Conservation (phyloP, 2,113 vertebrate genomes). For the Garra rufa region DNA sequence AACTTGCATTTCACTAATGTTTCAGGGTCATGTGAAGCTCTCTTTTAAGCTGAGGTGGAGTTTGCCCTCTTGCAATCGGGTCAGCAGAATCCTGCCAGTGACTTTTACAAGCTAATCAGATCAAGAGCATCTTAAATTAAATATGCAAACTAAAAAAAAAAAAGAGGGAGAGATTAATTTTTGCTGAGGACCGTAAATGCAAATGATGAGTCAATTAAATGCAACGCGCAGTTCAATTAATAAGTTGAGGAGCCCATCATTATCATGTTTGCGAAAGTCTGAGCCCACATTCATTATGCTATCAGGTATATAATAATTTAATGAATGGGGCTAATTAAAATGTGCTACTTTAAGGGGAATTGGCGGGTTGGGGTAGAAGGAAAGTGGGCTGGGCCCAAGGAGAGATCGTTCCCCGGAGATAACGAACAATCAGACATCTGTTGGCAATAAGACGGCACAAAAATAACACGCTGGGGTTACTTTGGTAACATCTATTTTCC, state of each 20-base stretch:
- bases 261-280: constrained; percentile 49
- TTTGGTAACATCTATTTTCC: background rate
- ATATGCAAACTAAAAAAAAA: constrained; percentile 49
- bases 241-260: constrained; percentile 55
- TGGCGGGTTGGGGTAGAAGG: background rate
- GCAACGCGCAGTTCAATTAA: constrained; percentile 51
- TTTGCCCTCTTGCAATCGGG: constrained; percentile 24
- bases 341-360: constrained; percentile 33
- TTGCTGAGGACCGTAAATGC: constrained; percentile 59
- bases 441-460: constrained; percentile 1
- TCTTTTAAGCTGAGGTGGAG: constrained; percentile 21
- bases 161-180: constrained; percentile 22
- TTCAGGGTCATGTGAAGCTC: constrained; percentile 62
- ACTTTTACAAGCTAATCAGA: constrained; percentile 60
- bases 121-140: constrained; percentile 53
- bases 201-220: constrained; percentile 61
- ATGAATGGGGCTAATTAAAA: constrained; percentile 53
- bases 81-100: constrained; percentile 49
- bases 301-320: constrained; percentile 50
- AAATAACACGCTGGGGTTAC: constrained; percentile 20
- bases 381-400: constrained; percentile 10
- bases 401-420: constrained; percentile 13
- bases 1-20: constrained; percentile 66
- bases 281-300: constrained; percentile 45
- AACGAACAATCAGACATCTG: constrained; percentile 19